Conservation (phyloP, 2,888 invertebrate genomes). For the Scaptomyza parva region DNA sequence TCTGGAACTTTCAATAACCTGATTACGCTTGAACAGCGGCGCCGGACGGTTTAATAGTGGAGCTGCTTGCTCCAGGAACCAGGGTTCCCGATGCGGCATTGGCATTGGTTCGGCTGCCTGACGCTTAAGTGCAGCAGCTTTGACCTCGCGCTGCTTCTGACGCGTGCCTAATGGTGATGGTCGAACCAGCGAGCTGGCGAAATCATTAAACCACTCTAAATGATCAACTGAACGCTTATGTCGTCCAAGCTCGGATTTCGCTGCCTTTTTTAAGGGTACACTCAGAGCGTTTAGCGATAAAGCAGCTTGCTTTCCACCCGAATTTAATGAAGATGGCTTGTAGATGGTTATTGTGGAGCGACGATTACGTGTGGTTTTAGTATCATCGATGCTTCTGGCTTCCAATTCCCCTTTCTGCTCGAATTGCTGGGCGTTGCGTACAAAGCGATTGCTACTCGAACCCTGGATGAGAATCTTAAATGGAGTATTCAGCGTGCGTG, state of each 20-base stretch:
- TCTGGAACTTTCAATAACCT: constrained; percentile 9
- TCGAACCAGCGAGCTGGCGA: constrained; percentile 74
- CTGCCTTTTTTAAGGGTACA: constrained; percentile 10
- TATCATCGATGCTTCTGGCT: constrained; percentile 13
- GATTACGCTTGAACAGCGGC: constrained; percentile 43
- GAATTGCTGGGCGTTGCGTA: constrained; percentile 82
- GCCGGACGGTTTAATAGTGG: constrained; percentile 63
- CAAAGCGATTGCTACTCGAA: constrained; percentile 81
- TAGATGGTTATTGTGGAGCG: constrained; percentile 83
- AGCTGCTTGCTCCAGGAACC: constrained; percentile 60
- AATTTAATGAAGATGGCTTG: constrained; percentile 60
- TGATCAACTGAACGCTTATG: constrained; percentile 76
- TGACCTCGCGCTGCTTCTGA: constrained; percentile 40
- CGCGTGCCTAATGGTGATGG: constrained; percentile 77
- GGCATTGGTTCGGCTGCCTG: constrained; percentile 15
- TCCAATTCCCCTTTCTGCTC: constrained; percentile 70
- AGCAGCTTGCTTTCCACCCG: constrained; percentile 13
- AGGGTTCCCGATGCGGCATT: constrained; percentile 43
- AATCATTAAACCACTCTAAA: constrained; percentile 82
- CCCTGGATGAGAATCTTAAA: constrained; percentile 84
- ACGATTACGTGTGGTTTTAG: constrained; percentile 62
- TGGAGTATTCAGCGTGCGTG: constrained; percentile 74
- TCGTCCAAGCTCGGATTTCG: constrained; percentile 43
- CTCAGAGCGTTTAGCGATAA: constrained; percentile 47
- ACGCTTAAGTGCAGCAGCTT: constrained; percentile 36